These are phyloP conservation scores for Zoanthus sociatus DNA, from an alignment of 92 coral and sea anemone species.

Conservation along the genomic window DNA sequence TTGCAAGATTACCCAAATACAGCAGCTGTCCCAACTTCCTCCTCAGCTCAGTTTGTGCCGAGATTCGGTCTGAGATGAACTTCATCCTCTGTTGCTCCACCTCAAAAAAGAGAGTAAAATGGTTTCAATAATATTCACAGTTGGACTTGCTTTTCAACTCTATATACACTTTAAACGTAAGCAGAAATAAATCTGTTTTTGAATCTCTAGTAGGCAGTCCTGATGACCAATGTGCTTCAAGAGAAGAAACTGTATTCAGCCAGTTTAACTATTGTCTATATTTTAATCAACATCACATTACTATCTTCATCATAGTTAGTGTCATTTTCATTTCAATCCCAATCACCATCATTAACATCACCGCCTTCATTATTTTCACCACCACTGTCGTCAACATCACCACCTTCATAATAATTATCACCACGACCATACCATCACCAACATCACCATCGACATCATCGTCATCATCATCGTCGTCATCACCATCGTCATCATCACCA, in stretches of 20 bases:
- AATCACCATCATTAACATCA: not conserved
- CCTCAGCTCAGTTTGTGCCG: slow-evolving; percentile 83
- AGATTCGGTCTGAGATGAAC: slow-evolving; percentile 86
- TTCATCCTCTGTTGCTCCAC: slow-evolving; percentile 83
- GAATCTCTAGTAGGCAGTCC: not conserved
- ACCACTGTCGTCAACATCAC: not conserved
- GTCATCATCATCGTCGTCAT: no score
- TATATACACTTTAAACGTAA: no score
- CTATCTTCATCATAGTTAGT: no score
- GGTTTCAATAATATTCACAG: not conserved
- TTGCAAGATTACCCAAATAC: slow-evolving; percentile 91
- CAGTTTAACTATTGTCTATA: not conserved
- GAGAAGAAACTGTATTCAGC: no score
- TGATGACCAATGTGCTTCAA: no score
- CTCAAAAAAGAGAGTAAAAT: slow-evolving; percentile 33
- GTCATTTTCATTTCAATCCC: not conserved
- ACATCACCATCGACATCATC: not conserved
- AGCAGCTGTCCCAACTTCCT: slow-evolving; percentile 89
- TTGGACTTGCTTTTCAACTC: not conserved
- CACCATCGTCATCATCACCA: no score
- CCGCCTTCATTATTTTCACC: no score
- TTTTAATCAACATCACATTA: no score
- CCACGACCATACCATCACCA: not conserved
- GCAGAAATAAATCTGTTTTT: no score
- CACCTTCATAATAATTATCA: not conserved